These are phyloP conservation scores for Larimichthys polyactis DNA, from an alignment of 2,113 vertebrate species.

Conservation along the genomic window DNA sequence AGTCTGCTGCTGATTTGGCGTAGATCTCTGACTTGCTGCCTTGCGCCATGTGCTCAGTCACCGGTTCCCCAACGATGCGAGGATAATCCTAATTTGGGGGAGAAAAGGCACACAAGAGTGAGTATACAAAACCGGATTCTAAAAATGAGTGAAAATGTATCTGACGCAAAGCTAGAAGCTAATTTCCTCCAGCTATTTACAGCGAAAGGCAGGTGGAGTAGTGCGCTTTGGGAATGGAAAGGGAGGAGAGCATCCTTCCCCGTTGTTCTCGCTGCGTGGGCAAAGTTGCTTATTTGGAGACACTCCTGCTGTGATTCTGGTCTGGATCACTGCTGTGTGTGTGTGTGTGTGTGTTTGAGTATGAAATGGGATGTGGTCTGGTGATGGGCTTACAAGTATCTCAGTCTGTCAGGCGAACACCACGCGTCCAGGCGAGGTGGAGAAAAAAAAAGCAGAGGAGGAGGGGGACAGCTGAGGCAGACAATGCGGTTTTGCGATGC, in stretches of 20 bases:
- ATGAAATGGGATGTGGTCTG: slow-evolving; percentile 56
- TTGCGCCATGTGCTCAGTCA: slow-evolving; percentile 71
- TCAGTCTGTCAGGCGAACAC: slow-evolving; percentile 51
- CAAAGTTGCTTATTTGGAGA: slow-evolving; percentile 63
- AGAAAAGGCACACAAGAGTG: slow-evolving; percentile 53
- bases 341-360: slow-evolving; percentile 4
- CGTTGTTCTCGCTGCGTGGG: slow-evolving; percentile 62
- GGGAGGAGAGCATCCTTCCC: slow-evolving; percentile 59
- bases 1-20: slow-evolving; percentile 67
- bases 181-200: not conserved
- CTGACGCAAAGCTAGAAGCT: not conserved
- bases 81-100: slow-evolving; percentile 52
- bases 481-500: slow-evolving; percentile 70
- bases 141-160: not conserved
- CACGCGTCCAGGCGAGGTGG: slow-evolving; percentile 59
- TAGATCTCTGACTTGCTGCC: slow-evolving; percentile 41
- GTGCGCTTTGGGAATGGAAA: slow-evolving; percentile 22
- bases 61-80: slow-evolving; percentile 59
- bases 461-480: slow-evolving; percentile 48
- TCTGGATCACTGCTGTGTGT: slow-evolving; percentile 38
- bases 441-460: slow-evolving; percentile 10
- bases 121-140: slow-evolving; percentile 46
- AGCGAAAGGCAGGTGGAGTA: slow-evolving; percentile 35
- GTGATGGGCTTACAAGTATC: slow-evolving; percentile 56
- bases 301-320: slow-evolving; percentile 41